phyloP scores from a whole-genome alignment of 2,888 invertebrate genomes.

The Scrobipalpa atriplicella region DNA sequence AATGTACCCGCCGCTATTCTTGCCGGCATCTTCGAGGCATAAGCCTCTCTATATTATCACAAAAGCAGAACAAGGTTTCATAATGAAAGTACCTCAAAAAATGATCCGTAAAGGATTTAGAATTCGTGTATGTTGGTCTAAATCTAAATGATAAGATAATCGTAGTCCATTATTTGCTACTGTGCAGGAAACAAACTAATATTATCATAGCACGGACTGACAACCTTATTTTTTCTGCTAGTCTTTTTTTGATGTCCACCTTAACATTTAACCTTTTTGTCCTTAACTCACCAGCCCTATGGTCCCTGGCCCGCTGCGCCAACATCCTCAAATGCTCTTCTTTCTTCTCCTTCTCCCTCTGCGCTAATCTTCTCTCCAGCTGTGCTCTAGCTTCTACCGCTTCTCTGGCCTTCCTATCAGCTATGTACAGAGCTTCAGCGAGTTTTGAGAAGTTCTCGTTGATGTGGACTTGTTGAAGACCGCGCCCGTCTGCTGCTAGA shows the following conservation, averaged over 20 bases:
- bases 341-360: conserved; percentile 98
- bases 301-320: conserved; percentile 97
- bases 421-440: conserved; percentile 98
- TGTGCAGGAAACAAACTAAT: too few species aligned
- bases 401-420: conserved; percentile 97
- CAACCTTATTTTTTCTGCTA: too few species aligned
- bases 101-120: too few species aligned
- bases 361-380: conserved; percentile 97
- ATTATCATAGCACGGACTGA: too few species aligned
- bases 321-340: conserved; percentile 96
- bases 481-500: conserved; percentile 98
- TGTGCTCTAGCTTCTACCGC: conserved; percentile 98
- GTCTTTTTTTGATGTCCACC: too few species aligned
- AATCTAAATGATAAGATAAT: too few species aligned
- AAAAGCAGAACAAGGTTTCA: not conserved
- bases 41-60: too few species aligned
- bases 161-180: too few species aligned
- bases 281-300: conserved; percentile 93
- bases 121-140: too few species aligned
- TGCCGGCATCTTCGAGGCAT: too few species aligned
- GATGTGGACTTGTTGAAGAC: conserved; percentile 98
- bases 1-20: conserved; percentile 40
- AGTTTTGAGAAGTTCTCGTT: conserved; percentile 99
- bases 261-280: too few species aligned
- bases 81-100: too few species aligned